These are phyloP conservation scores for Leontocebus nigricollis DNA, from an alignment of 2,797 vertebrate species.

Conservation along the genomic window DNA sequence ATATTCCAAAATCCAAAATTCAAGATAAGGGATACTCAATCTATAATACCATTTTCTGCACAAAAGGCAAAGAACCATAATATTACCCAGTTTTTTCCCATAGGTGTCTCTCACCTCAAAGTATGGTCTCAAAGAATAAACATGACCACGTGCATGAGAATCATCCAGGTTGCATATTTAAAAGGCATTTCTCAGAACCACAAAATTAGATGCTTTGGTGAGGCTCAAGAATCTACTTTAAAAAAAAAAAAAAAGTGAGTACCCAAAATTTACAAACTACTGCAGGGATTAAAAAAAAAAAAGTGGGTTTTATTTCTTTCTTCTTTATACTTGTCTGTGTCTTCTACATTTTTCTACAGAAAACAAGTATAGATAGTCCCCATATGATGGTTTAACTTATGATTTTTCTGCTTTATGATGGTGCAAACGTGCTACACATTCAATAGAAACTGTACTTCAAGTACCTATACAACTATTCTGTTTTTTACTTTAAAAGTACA, in stretches of 20 bases:
- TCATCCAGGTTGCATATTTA: not conserved
- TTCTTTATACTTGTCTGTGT: not conserved
- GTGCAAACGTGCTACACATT: not conserved
- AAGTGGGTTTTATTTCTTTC: not conserved
- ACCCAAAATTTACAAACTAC: not conserved
- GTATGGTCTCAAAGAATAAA: not conserved
- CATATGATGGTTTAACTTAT: not conserved
- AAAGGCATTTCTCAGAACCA: slow-evolving; percentile 30
- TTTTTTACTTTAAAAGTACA: not conserved
- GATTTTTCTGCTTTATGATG: not conserved
- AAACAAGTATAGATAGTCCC: not conserved
- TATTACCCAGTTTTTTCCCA: not conserved
- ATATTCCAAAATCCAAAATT: not conserved
- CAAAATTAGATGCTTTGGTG: not conserved
- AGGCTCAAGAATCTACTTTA: slow-evolving; percentile 1
- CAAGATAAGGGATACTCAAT: not conserved
- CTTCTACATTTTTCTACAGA: slow-evolving; percentile 12
- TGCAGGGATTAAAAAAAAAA: not conserved
- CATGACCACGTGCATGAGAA: not conserved
- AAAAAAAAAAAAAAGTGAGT: not conserved
- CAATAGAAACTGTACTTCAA: not conserved
- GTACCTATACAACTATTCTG: not conserved
- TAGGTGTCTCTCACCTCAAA: not conserved
- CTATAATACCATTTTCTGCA: not conserved
- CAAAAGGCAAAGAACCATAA: not conserved